These are phyloP conservation scores for Cygnus atratus DNA, from an alignment of 2,113 vertebrate species.

Conservation along the genomic window DNA sequence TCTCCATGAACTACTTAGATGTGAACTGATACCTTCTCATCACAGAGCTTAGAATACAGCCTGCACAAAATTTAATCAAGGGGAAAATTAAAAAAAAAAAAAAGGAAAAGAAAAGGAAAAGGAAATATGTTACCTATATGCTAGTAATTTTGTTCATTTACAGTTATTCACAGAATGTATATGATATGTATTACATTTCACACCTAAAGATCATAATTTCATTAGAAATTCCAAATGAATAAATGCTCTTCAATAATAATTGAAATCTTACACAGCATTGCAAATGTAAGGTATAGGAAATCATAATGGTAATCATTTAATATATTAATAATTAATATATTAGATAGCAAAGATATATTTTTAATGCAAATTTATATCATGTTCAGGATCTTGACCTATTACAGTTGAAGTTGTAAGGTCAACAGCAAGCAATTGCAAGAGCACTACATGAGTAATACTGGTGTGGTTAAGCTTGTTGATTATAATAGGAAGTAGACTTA, in stretches of 20 bases:
- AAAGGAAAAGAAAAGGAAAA: not conserved
- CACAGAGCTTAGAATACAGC: constrained; percentile 16
- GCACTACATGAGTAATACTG: not conserved
- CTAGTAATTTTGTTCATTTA: not conserved
- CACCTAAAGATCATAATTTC: not conserved
- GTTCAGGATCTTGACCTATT: not conserved
- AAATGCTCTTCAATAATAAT: not conserved
- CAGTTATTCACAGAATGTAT: not conserved
- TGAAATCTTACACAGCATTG: not conserved
- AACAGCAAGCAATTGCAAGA: not conserved
- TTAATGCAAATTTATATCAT: not conserved
- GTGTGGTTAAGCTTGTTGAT: not conserved
- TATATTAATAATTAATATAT: not conserved
- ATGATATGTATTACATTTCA: not conserved
- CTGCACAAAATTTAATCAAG: constrained; percentile 43
- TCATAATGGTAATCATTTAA: not conserved
- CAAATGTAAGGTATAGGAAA: not conserved
- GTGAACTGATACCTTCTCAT: constrained; percentile 30
- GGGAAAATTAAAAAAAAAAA: constrained; percentile 45
- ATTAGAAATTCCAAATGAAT: not conserved
- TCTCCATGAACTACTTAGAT: constrained; percentile 39
- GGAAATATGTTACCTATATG: not conserved
- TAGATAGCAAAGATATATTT: not conserved
- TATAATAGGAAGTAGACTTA: not conserved
- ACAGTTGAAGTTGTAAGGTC: not conserved